phyloP scores from a whole-genome alignment of 2,113 vertebrate species.

The Paratilapia polleni region DNA sequence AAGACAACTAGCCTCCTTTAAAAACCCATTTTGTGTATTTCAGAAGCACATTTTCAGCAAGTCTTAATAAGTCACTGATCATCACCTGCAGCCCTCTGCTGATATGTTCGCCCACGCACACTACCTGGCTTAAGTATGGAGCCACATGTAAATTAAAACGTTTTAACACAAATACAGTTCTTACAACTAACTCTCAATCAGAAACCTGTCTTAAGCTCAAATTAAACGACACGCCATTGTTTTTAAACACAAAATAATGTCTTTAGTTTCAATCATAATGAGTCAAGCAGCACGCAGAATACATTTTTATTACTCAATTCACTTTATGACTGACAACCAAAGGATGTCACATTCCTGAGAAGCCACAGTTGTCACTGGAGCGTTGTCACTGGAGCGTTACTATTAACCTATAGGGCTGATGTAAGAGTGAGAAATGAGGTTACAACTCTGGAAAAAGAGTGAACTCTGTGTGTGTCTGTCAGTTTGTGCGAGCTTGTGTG shows the following conservation, averaged over 20 bases:
- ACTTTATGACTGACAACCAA: not conserved
- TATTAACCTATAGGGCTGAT: not conserved
- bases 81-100: not conserved
- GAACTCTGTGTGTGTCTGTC: not conserved
- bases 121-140: not conserved
- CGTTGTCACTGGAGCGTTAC: not conserved
- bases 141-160: not conserved
- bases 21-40: not conserved
- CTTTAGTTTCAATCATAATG: not conserved
- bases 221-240: not conserved
- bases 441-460: conserved; percentile 25
- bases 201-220: not conserved
- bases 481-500: not conserved
- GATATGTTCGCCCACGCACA: not conserved
- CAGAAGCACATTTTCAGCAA: not conserved
- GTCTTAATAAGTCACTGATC: not conserved
- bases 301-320: not conserved
- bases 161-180: not conserved
- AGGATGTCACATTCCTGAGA: not conserved
- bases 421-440: conserved; percentile 18
- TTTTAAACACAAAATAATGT: no score
- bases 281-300: not conserved
- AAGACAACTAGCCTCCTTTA: not conserved
- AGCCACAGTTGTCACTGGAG: not conserved
- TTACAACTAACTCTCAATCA: not conserved